Conservation (phyloP, 2,888 invertebrate species). For the Drosophila anomelani region DNA sequence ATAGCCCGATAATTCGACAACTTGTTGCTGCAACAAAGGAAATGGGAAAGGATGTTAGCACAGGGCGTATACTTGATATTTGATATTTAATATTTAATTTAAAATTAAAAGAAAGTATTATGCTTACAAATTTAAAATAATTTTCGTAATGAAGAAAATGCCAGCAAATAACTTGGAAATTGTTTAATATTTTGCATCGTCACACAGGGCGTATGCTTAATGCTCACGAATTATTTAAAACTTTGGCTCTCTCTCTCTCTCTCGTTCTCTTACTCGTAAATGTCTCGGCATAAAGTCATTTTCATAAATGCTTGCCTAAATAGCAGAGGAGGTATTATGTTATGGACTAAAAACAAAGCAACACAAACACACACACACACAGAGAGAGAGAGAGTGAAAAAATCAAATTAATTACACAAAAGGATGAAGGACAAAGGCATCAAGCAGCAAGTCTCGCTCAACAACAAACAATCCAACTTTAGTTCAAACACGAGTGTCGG, state of each 20-base stretch:
- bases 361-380: neutral
- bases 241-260: neutral
- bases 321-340: slow-evolving; percentile 26
- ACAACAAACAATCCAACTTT: slow-evolving; percentile 60
- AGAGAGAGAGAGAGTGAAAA: slow-evolving; percentile 1
- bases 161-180: neutral
- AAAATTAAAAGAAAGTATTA: too few species aligned
- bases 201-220: slow-evolving; percentile 26
- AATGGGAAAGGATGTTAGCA: neutral
- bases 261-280: slow-evolving; percentile 1
- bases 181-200: neutral
- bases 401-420: slow-evolving; percentile 73
- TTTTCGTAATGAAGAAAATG: neutral
- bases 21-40: slow-evolving; percentile 82
- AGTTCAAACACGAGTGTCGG: slow-evolving; percentile 25
- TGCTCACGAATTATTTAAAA: slow-evolving; percentile 47
- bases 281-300: slow-evolving; percentile 66
- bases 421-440: slow-evolving; percentile 47
- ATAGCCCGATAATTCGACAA: slow-evolving; percentile 97
- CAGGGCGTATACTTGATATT: too few species aligned
- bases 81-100: too few species aligned
- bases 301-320: slow-evolving; percentile 65
- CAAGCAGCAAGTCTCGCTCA: slow-evolving; percentile 15
- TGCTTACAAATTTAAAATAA: too few species aligned
- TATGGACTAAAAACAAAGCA: slow-evolving; percentile 16